Percentiles rank a stretch among this genome's conserved stretches.
These are phyloP conservation scores for Episyrphus balteatus DNA, from an alignment of 1,140 invertebrate genomes.

Conservation along the genomic window DNA sequence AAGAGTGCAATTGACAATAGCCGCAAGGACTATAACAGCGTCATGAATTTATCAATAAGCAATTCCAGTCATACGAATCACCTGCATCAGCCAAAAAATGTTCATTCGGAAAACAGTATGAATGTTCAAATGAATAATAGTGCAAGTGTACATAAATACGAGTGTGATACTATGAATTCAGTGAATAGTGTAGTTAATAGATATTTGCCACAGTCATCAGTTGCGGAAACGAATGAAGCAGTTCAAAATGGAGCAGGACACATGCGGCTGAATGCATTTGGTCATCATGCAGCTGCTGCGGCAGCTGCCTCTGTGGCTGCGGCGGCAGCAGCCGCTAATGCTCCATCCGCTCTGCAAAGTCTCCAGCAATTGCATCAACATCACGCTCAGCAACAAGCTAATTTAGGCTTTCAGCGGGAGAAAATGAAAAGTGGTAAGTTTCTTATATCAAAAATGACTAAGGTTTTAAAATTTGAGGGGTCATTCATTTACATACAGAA, in stretches of 20 bases:
- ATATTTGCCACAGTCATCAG: conserved; percentile 17
- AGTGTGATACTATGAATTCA: conserved; percentile 23
- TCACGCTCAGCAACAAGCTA: conserved; percentile 29
- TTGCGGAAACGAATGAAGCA: conserved; percentile 1
- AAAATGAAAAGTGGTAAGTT: conserved; percentile 30
- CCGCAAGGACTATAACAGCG: conserved; percentile 35
- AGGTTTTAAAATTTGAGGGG: too few species aligned
- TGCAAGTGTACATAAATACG: conserved; percentile 26
- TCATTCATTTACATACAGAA: too few species aligned
- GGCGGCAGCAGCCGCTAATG: conserved; percentile 15
- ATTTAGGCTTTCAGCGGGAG: conserved; percentile 26
- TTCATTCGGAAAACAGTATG: neutral
- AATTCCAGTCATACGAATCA: neutral
- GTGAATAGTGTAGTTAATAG: conserved; percentile 11
- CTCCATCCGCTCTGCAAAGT: conserved; percentile 31
- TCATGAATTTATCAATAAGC: conserved; percentile 35
- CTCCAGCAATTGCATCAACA: conserved; percentile 35
- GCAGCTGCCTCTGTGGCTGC: conserved; percentile 22
- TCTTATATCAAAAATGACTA: too few species aligned
- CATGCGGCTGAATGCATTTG: conserved; percentile 11
- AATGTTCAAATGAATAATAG: neutral
- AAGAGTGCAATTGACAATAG: conserved; percentile 23
- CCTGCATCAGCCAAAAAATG: neutral
- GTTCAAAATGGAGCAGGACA: neutral
- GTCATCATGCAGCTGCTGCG: conserved; percentile 6